phyloP scores from a whole-genome alignment of 2,113 vertebrate species.

The Lanius collurio region DNA sequence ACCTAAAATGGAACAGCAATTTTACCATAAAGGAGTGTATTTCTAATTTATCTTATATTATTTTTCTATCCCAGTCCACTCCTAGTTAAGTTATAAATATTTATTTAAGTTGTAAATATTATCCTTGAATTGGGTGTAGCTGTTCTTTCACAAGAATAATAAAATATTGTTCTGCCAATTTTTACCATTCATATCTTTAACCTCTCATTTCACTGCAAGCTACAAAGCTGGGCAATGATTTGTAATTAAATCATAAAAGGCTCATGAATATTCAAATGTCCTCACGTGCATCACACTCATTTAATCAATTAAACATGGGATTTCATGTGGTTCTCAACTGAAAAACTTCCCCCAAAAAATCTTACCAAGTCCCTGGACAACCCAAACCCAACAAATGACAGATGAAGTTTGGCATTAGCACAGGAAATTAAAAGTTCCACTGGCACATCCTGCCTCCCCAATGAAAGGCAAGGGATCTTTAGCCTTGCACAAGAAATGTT shows the following conservation, averaged over 20 bases:
- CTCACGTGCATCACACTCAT: neutral
- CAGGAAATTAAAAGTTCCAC: neutral
- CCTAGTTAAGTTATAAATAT: neutral
- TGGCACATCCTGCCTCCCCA: neutral
- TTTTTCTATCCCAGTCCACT: neutral
- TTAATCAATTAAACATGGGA: neutral
- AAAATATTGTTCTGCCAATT: neutral
- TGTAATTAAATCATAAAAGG: neutral
- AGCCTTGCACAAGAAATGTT: neutral
- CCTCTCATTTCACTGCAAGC: neutral
- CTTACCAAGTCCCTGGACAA: neutral
- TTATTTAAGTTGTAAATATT: neutral
- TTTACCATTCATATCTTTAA: neutral
- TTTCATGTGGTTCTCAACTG: fast-evolving
- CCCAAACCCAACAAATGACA: neutral
- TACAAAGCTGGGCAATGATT: neutral
- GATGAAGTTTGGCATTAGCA: neutral
- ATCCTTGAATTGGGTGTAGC: neutral
- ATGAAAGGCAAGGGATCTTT: neutral
- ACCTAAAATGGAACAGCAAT: neutral
- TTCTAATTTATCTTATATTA: neutral
- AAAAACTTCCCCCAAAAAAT: neutral
- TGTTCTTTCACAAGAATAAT: neutral
- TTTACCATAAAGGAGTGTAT: neutral
- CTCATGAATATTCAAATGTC: neutral